Percentiles rank a stretch among this genome's conserved stretches.
These are phyloP conservation scores for Metopolophium dirhodum DNA, from an alignment of 1,140 invertebrate genomes.

Conservation along the genomic window DNA sequence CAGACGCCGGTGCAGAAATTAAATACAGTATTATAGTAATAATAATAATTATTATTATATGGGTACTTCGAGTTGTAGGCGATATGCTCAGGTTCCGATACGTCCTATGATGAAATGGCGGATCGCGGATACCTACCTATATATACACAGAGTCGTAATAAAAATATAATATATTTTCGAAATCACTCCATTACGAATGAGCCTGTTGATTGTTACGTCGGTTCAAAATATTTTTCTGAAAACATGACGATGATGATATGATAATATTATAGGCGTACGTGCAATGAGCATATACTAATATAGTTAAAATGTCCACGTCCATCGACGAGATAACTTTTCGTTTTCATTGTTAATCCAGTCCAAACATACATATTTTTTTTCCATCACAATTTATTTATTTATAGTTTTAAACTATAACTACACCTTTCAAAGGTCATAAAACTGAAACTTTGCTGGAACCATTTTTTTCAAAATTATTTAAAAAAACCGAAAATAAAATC, in stretches of 20 bases:
- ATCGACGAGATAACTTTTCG: not conserved
- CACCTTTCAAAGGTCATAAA: not conserved
- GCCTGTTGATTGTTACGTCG: not conserved
- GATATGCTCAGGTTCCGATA: not conserved
- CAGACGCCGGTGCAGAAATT: not conserved
- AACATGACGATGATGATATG: not conserved
- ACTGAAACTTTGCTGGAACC: not conserved
- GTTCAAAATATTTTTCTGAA: not conserved
- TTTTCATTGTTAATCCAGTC: not conserved
- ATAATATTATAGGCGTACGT: not conserved
- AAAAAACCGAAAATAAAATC: not conserved
- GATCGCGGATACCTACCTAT: not conserved
- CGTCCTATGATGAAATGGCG: not conserved
- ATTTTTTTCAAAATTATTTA: not conserved
- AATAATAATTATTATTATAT: constrained; percentile 13
- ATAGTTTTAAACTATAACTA: not conserved
- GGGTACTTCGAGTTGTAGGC: not conserved
- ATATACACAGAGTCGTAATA: not conserved
- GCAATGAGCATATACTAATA: not conserved
- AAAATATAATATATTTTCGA: not conserved
- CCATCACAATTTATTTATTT: not conserved
- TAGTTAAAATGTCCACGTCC: not conserved
- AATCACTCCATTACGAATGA: not conserved
- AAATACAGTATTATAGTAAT: not conserved
- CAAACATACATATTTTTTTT: not conserved